Evolutionary conservation across 2,797 vertebrate genomes (phyloP).

Genomic region (Poecile montanus): DNA sequence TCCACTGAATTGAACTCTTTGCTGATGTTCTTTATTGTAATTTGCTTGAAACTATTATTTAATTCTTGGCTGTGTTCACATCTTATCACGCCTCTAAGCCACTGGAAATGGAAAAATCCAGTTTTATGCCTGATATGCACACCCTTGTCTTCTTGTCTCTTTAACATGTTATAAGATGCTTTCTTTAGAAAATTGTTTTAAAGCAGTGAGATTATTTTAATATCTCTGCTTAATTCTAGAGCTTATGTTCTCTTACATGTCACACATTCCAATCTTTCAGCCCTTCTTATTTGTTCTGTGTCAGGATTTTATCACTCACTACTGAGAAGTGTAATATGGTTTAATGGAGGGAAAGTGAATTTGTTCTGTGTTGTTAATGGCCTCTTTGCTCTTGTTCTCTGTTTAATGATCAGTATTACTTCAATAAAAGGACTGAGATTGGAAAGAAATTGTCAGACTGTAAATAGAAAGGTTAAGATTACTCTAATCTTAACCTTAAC

Average conservation of each 20-base stretch:
- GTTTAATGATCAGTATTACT: neutral
- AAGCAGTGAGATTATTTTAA: neutral
- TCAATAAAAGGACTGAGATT: neutral
- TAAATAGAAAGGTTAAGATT: neutral
- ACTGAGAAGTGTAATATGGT: neutral
- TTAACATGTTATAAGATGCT: neutral
- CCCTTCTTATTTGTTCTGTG: neutral
- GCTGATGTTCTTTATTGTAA: neutral
- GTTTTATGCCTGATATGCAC: neutral
- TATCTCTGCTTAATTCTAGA: neutral
- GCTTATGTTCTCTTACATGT: neutral
- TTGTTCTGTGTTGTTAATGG: neutral
- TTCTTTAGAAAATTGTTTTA: slow-evolving; percentile 15
- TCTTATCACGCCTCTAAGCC: neutral
- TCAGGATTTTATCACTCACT: neutral
- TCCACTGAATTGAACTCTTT: neutral
- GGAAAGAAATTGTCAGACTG: neutral
- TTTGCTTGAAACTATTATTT: slow-evolving; percentile 32
- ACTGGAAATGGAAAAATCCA: neutral
- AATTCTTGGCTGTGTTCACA: slow-evolving; percentile 1
- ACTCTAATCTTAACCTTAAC: neutral
- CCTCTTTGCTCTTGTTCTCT: neutral
- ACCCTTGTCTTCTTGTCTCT: neutral
- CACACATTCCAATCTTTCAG: neutral
- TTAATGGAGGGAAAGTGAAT: neutral